Base-by-base conservation (phyloP, 2,113 vertebrate species). In the Plestiodon gilberti region DNA sequence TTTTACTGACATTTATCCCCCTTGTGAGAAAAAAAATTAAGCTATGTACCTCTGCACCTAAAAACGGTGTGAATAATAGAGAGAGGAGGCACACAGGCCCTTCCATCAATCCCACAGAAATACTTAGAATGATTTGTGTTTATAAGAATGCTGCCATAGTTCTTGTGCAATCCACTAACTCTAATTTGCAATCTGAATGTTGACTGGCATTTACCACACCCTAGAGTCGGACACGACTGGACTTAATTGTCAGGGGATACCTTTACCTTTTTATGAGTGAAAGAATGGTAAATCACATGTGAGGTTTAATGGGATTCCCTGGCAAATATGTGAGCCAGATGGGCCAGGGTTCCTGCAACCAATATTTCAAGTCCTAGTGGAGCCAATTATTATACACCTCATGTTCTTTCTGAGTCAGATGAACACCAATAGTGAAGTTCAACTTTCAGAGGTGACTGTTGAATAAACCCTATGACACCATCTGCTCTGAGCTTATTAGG, bases 381-480 rank as follows among this genome's bases (percentile, higher is more conserved):
- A 6, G 89, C 55, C 33, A 38, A 78, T 82, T 81, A 57, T 48
- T 48, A 48, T 40, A 28, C 83, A 67, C 78, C 35, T 38, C 57
- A 62, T 25, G 70, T 30, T 48, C 62, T 81, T 38, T 81, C 83
- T 89, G 55, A 48, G 22, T 38, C 87, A 62, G 48, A 87, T 65
- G 83, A 88, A 93, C 67, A 30, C 82, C 88, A 86, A 87, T 87
- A 65, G 20, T 33, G 13, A 43, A 15, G 35, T 71, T 71, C n/a
- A 78, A 75, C 71, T 91, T 93, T 88, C 84, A 89, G 85, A 33
- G 3, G 86, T 89, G 78, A 75, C 30, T 23, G 80, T 84, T 85
- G 35, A 71, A 71, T 71, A 71, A 71, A 71, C 35, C 70, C 20
- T 71, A 18, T 22, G 33, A 71, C 17, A 71, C 33, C 33, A 22